A percentile compares a stretch with the other conserved stretches of the same genome.
phyloP scores from a whole-genome alignment of 2,797 vertebrate genomes.

The Ctenopoma kingsleyae region DNA sequence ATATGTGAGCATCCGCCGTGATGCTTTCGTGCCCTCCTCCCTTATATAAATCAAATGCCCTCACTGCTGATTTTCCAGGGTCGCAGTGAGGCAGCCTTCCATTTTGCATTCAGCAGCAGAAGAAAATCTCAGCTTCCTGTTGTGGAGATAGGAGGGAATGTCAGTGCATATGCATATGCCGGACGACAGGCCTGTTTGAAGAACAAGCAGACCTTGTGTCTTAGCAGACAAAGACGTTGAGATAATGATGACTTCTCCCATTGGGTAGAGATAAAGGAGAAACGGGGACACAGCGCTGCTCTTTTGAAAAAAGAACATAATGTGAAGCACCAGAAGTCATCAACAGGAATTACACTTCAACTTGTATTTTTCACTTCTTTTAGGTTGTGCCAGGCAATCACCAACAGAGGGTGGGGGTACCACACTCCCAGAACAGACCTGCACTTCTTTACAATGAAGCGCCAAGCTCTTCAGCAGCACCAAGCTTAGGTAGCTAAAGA shows the following conservation, averaged over 20 bases:
- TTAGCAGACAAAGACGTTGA: constrained; percentile 60
- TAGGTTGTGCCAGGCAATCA: constrained; percentile 55
- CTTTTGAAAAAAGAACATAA: constrained; percentile 54
- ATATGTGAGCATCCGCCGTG: constrained; percentile 25
- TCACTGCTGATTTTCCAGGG: constrained; percentile 40
- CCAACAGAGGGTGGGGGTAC: constrained; percentile 6
- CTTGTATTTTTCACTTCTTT: constrained; percentile 55
- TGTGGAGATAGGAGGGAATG: constrained; percentile 7
- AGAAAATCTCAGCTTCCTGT: constrained; percentile 25
- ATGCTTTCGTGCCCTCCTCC: constrained; percentile 3
- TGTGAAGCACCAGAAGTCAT: constrained; percentile 63
- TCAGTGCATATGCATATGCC: not conserved
- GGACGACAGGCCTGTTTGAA: constrained; percentile 34
- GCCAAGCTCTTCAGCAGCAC: constrained; percentile 29
- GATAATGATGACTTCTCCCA: constrained; percentile 60
- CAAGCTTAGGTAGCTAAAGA: constrained; percentile 35
- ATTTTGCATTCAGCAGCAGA: constrained; percentile 36
- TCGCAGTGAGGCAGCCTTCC: constrained; percentile 7
- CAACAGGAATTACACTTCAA: constrained; percentile 67
- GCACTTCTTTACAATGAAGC: constrained; percentile 57
- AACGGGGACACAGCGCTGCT: constrained; percentile 4
- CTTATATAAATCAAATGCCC: constrained; percentile 38
- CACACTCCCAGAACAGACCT: constrained; percentile 39
- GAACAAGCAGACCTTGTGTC: constrained; percentile 46
- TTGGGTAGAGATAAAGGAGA: constrained; percentile 29